Conservation (phyloP, 2,797 vertebrate species). For the Lates japonicus region DNA sequence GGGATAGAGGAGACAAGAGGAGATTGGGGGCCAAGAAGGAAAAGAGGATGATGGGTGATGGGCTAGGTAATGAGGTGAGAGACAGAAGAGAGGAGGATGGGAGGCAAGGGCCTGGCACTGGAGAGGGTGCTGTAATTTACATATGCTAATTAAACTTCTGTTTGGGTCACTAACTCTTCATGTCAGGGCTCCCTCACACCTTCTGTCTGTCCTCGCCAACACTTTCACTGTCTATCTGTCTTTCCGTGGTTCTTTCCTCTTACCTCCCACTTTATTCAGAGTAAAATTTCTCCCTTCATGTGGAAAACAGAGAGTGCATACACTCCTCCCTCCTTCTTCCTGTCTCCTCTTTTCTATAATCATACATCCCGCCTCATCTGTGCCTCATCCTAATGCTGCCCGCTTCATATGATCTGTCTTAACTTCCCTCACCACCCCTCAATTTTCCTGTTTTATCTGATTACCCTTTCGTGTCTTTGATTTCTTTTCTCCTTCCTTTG, state of each 20-base stretch:
- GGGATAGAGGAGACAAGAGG: slow-evolving; percentile 29
- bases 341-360: slow-evolving; percentile 37
- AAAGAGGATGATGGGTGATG: slow-evolving; percentile 42
- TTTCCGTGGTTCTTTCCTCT: neutral
- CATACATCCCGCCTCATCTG: slow-evolving; percentile 3
- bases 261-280: slow-evolving; percentile 5
- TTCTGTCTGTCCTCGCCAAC: slow-evolving; percentile 27
- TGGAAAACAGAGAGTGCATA: neutral
- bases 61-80: slow-evolving; percentile 55
- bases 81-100: slow-evolving; percentile 34
- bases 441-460: slow-evolving; percentile 52
- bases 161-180: slow-evolving; percentile 73
- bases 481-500: slow-evolving; percentile 3
- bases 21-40: slow-evolving; percentile 31
- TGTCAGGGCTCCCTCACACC: slow-evolving; percentile 57
- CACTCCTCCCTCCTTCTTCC: neutral
- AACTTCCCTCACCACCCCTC: slow-evolving; percentile 37
- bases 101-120: slow-evolving; percentile 26
- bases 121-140: slow-evolving; percentile 63
- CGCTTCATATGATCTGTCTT: slow-evolving; percentile 35
- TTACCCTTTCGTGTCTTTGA: slow-evolving; percentile 32
- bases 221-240: slow-evolving; percentile 1
- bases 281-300: slow-evolving; percentile 22
- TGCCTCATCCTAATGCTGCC: slow-evolving; percentile 43
- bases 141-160: slow-evolving; percentile 81